phyloP scores from a whole-genome alignment of 92 coral and sea anemone genomes.

The Porites cylindrica region DNA sequence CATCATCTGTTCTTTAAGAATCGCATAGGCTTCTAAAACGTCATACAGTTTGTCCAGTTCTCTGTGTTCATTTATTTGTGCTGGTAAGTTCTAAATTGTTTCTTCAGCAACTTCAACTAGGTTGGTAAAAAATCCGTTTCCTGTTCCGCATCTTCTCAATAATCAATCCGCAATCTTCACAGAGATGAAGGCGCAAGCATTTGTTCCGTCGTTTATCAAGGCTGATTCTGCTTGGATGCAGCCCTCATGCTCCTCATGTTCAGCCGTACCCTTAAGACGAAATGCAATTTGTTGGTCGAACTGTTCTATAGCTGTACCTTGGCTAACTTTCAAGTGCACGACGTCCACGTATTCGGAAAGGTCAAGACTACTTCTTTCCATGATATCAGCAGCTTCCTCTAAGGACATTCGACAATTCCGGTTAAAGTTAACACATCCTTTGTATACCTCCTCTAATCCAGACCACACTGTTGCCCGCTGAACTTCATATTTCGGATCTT shows the following conservation, averaged over 20 bases:
- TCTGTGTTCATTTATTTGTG: constrained; percentile 45
- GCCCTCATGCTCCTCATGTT: too few relatives aligned
- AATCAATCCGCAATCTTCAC: constrained; percentile 19
- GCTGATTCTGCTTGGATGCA: neutral
- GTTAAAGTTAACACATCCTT: constrained; percentile 42
- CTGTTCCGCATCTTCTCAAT: constrained; percentile 3
- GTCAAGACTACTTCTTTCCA: neutral
- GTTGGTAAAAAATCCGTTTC: constrained; percentile 26
- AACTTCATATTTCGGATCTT: constrained; percentile 26
- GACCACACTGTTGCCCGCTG: constrained; percentile 46
- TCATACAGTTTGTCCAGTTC: constrained; percentile 24
- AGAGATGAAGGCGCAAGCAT: constrained; percentile 44
- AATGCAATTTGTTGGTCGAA: neutral
- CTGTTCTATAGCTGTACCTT: constrained; percentile 20
- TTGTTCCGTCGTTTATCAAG: constrained; percentile 30
- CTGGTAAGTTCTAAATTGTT: constrained; percentile 28
- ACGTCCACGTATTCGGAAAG: neutral
- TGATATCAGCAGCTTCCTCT: constrained; percentile 17
- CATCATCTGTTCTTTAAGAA: constrained; percentile 31
- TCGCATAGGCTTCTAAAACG: constrained; percentile 24
- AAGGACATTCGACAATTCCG: constrained; percentile 18
- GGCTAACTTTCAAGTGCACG: constrained; percentile 19
- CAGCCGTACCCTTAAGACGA: too few relatives aligned
- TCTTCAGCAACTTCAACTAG: constrained; percentile 28
- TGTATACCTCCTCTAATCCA: constrained; percentile 43